Percentiles rank a stretch among this genome's conserved stretches.
phyloP scores from a whole-genome alignment of 2,113 vertebrate genomes.

The Columba livia region DNA sequence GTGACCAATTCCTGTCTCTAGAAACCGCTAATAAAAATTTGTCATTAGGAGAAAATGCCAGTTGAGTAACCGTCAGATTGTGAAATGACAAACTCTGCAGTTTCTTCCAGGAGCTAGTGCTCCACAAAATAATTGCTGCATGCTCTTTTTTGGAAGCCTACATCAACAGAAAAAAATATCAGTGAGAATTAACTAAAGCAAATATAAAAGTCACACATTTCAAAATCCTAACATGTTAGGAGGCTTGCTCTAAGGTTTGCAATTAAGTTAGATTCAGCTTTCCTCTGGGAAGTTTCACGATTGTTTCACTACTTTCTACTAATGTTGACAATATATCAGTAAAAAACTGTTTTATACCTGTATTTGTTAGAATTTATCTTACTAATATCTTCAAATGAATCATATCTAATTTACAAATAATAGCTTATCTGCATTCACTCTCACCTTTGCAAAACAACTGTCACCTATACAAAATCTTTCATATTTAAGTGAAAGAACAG shows the following conservation, averaged over 20 bases:
- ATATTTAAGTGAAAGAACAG: neutral
- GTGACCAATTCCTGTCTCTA: constrained; percentile 94
- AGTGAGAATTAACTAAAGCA: neutral
- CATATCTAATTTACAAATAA: neutral
- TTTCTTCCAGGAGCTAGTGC: constrained; percentile 86
- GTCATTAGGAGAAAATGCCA: constrained; percentile 92
- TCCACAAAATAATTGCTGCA: constrained; percentile 93
- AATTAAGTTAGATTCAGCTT: neutral
- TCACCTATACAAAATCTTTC: neutral
- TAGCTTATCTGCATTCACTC: neutral
- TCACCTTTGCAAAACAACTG: neutral
- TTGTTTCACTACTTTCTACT: neutral
- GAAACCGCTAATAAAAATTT: constrained; percentile 90
- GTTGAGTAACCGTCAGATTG: constrained; percentile 94
- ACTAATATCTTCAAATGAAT: neutral
- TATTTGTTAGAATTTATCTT: neutral
- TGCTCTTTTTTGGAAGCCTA: constrained; percentile 95
- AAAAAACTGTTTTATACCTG: neutral
- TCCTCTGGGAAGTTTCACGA: neutral
- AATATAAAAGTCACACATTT: neutral
- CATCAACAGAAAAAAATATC: neutral
- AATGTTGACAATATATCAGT: neutral
- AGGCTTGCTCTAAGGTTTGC: neutral
- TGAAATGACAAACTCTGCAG: constrained; percentile 88
- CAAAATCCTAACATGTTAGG: neutral